Conservation (phyloP, 2,797 vertebrate species). For the Amniataba percoides region DNA sequence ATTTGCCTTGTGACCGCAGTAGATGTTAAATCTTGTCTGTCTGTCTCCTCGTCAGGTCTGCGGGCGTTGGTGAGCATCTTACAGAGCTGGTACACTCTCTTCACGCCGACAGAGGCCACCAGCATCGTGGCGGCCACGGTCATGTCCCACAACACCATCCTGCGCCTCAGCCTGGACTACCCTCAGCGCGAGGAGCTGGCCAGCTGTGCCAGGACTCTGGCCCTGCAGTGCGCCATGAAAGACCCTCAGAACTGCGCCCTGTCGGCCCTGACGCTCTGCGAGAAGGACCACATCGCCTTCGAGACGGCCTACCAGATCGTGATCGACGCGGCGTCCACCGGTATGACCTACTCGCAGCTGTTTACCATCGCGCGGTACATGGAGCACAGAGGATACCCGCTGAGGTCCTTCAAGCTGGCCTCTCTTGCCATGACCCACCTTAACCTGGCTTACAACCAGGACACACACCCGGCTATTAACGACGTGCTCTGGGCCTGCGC, state of each 20-base stretch:
- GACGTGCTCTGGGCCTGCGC: constrained; percentile 98
- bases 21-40: not conserved
- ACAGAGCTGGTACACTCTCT: constrained; percentile 98
- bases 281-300: constrained; percentile 98
- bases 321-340: constrained; percentile 93
- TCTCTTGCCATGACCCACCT: constrained; percentile 98
- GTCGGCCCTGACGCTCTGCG: constrained; percentile 96
- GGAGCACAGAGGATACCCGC: constrained; percentile 97
- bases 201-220: constrained; percentile 94
- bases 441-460: constrained; percentile 99
- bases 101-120: constrained; percentile 97
- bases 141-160: constrained; percentile 97
- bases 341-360: constrained; percentile 98
- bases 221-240: constrained; percentile 98
- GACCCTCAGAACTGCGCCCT: constrained; percentile 97
- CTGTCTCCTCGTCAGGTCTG: constrained; percentile 85
- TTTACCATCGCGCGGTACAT: constrained; percentile 99
- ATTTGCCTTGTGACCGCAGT: not conserved
- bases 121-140: constrained; percentile 97
- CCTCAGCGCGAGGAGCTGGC: constrained; percentile 96
- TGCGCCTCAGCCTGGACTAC: constrained; percentile 97
- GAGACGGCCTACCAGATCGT: constrained; percentile 99
- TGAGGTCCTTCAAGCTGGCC: constrained; percentile 96
- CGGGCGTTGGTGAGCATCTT: constrained; percentile 96
- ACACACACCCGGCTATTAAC: constrained; percentile 98